phyloP scores from a whole-genome alignment of 2,888 invertebrate species.

The Gastrophysa polygoni region DNA sequence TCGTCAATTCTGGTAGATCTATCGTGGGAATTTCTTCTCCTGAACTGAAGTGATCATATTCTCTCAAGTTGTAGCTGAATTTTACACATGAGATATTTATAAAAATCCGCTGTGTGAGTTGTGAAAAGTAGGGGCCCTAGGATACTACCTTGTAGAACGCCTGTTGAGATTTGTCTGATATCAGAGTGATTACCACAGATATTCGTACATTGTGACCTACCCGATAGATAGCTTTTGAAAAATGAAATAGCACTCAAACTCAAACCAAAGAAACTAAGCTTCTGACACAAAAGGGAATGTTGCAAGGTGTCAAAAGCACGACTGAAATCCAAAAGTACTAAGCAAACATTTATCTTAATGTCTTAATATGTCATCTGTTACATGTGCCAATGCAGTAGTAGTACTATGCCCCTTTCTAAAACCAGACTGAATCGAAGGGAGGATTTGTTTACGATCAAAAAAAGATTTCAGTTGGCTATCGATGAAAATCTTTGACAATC shows the following conservation, averaged over 20 bases:
- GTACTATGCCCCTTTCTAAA: too few relatives aligned
- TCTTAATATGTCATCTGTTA: too few relatives aligned
- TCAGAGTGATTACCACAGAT: neutral
- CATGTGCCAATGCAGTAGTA: too few relatives aligned
- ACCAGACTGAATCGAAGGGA: too few relatives aligned
- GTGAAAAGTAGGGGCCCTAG: neutral
- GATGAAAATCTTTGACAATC: too few relatives aligned
- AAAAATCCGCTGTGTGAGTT: neutral
- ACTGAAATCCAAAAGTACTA: neutral
- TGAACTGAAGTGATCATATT: slow-evolving; percentile 1
- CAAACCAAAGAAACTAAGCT: neutral
- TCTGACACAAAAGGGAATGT: neutral
- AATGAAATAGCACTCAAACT: neutral
- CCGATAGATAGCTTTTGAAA: neutral
- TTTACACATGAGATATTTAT: neutral
- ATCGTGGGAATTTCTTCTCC: too few relatives aligned
- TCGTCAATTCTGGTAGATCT: too few relatives aligned
- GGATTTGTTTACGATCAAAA: too few relatives aligned
- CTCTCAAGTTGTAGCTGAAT: neutral
- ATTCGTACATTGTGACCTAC: neutral
- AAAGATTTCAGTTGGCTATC: too few relatives aligned
- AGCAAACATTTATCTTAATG: neutral
- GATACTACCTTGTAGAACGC: neutral
- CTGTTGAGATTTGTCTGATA: neutral
- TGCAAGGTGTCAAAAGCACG: slow-evolving; percentile 4